Conservation (phyloP, 2,797 vertebrate genomes). For the Parauchenoglanis punctatus region DNA sequence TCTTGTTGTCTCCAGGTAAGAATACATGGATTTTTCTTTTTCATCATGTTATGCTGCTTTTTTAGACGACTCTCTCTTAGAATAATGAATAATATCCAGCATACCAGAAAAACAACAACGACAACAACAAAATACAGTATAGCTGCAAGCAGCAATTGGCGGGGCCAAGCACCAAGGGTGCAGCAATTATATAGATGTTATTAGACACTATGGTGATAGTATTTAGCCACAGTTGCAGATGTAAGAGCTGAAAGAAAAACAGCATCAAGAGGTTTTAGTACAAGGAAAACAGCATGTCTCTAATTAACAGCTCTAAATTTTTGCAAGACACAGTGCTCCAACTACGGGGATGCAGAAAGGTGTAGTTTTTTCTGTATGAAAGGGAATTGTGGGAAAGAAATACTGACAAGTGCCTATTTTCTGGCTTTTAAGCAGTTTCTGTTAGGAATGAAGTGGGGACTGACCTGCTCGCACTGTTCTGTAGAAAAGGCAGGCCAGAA, state of each 20-base stretch:
- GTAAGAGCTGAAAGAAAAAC: not conserved
- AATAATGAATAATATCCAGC: too few relatives aligned
- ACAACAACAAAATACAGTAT: not conserved
- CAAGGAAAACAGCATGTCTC: not conserved
- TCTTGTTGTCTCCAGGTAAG: constrained; percentile 87
- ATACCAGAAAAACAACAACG: not conserved
- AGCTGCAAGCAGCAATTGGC: not conserved
- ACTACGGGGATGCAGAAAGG: not conserved
- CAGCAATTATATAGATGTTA: not conserved
- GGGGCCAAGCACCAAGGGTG: not conserved
- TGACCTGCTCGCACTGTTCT: too few relatives aligned
- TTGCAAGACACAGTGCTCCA: not conserved
- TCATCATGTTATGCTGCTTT: not conserved
- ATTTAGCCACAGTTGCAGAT: not conserved
- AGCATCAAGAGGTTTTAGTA: not conserved
- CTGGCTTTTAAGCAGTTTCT: not conserved
- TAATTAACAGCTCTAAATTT: not conserved
- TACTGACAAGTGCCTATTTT: not conserved
- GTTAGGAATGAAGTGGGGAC: not conserved
- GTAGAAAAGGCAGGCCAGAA: not conserved
- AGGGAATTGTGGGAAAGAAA: not conserved
- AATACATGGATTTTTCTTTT: not conserved
- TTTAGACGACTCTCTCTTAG: not conserved
- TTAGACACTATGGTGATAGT: not conserved
- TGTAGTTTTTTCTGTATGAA: not conserved